Evolutionary conservation across 2,888 invertebrate genomes (phyloP).

Genomic region (Clivina fossor): DNA sequence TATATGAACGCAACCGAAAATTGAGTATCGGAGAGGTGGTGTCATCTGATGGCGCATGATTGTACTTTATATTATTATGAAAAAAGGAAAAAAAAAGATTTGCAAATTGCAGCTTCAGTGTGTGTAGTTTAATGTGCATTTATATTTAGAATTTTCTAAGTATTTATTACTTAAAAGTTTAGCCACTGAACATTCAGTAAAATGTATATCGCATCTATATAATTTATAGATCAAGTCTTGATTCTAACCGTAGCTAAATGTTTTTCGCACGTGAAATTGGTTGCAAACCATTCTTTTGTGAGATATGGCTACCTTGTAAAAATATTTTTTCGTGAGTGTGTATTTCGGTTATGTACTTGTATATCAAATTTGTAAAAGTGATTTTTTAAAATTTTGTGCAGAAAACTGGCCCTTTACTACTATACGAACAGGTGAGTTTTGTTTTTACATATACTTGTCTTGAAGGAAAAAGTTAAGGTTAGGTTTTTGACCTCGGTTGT

Average conservation of each 20-base stretch:
- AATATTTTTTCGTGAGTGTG: constrained; percentile 24
- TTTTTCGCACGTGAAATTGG: constrained; percentile 32
- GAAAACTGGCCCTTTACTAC: constrained; percentile 16
- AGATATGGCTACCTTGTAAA: constrained; percentile 36
- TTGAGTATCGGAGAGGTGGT: neutral
- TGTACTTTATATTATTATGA: constrained; percentile 17
- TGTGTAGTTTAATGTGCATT: constrained; percentile 30
- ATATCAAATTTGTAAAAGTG: constrained; percentile 16
- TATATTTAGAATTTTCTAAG: constrained; percentile 32
- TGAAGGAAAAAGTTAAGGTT: constrained; percentile 23
- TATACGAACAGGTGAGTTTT: constrained; percentile 20
- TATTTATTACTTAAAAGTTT: constrained; percentile 27
- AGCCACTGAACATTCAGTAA: constrained; percentile 3
- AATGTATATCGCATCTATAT: no score
- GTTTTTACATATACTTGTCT: constrained; percentile 16
- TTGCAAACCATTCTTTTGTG: constrained; percentile 30
- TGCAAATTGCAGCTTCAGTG: constrained; percentile 31
- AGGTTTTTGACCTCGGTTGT: constrained; percentile 29
- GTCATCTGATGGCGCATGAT: constrained; percentile 6
- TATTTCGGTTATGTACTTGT: constrained; percentile 31
- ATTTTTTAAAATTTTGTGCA: constrained; percentile 17
- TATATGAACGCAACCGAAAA: neutral
- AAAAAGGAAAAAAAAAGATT: constrained; percentile 28
- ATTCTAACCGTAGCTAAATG: constrained; percentile 15
- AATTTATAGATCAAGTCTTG: constrained; percentile 9